phyloP scores from a whole-genome alignment of 1,140 invertebrate genomes.

The Hycleus cichorii region DNA sequence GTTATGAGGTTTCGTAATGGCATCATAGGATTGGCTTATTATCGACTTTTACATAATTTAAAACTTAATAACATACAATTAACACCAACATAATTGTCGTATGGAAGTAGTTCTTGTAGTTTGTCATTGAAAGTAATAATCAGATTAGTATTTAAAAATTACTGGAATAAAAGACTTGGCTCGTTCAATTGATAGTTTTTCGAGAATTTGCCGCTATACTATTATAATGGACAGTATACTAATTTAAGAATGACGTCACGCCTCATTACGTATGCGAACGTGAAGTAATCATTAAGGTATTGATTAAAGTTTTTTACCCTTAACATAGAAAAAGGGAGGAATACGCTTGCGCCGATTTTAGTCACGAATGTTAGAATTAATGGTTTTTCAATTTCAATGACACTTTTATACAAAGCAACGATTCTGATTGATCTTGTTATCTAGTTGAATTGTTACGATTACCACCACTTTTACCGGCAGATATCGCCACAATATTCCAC shows the following conservation, averaged over 20 bases:
- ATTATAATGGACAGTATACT: constrained; percentile 8
- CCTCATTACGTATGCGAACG: constrained; percentile 37
- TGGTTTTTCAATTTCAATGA: constrained; percentile 34
- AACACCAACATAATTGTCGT: no score
- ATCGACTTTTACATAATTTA: no score
- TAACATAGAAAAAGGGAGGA: constrained; percentile 12
- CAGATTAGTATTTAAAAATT: neutral
- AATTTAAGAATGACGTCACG: constrained; percentile 36
- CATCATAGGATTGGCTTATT: constrained; percentile 5
- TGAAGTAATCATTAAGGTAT: constrained; percentile 37
- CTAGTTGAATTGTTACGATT: neutral
- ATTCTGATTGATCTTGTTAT: constrained; percentile 15
- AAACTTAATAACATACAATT: no score
- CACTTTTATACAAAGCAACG: constrained; percentile 17
- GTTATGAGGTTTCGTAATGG: constrained; percentile 18
- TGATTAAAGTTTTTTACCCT: constrained; percentile 35
- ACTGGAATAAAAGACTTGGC: no score
- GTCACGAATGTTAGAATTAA: constrained; percentile 32
- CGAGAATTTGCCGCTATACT: neutral
- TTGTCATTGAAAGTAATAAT: no score
- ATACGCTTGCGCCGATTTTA: constrained; percentile 28
- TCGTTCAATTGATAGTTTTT: no score
- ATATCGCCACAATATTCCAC: no score
- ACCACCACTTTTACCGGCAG: no score
- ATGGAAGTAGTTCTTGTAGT: no score